phyloP scores from a whole-genome alignment of 2,113 vertebrate genomes.

The Gorsachius goisagi region DNA sequence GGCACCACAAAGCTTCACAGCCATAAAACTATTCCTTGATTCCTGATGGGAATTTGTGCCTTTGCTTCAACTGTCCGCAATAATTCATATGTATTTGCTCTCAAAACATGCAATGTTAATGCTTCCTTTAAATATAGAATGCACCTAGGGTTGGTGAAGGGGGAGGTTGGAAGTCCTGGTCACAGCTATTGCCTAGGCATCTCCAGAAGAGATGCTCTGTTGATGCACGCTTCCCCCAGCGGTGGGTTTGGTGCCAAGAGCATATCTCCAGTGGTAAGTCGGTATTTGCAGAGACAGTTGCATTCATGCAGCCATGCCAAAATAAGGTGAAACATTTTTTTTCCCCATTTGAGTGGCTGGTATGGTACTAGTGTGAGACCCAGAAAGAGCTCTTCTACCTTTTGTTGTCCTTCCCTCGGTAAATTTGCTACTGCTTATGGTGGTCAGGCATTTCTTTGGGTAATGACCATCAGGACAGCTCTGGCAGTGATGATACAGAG shows the following conservation, averaged over 20 bases:
- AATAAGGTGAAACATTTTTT: not conserved
- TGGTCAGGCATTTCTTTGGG: not conserved
- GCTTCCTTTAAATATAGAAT: not conserved
- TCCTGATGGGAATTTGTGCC: not conserved
- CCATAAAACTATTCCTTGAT: not conserved
- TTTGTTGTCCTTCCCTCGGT: not conserved
- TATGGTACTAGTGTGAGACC: not conserved
- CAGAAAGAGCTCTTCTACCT: not conserved
- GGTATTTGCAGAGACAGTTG: not conserved
- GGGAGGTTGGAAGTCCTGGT: not conserved
- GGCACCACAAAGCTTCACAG: not conserved
- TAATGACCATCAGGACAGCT: not conserved
- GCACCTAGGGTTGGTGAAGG: not conserved
- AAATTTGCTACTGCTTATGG: not conserved
- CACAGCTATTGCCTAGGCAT: not conserved
- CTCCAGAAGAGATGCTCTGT: not conserved
- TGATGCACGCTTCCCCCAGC: fast-evolving
- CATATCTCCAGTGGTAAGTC: fast-evolving
- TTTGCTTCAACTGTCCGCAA: not conserved
- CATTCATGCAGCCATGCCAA: not conserved
- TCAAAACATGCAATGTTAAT: not conserved
- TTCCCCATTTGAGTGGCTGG: not conserved
- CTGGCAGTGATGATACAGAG: not conserved
- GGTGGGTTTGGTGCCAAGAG: not conserved
- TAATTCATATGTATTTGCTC: not conserved